Evolutionary conservation across 2,888 invertebrate species (phyloP).

Genomic region (Actias luna): DNA sequence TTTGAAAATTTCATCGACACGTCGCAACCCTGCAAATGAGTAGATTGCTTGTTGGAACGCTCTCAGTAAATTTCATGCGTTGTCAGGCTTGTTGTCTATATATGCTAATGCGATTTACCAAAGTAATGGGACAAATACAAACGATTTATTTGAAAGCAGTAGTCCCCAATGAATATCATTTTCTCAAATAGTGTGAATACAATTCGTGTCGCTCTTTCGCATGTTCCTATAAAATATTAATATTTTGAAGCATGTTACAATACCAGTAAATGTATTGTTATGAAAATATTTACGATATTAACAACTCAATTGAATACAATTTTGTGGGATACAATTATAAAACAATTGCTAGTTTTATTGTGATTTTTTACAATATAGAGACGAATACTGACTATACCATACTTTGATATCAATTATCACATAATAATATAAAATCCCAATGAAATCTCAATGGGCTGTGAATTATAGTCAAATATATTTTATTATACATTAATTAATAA

Average conservation of each 20-base stretch:
- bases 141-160: background rate
- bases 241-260: too few relatives aligned
- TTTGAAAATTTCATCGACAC: background rate
- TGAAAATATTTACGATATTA: background rate
- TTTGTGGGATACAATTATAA: too few relatives aligned
- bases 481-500: too few relatives aligned
- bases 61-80: constrained; percentile 49
- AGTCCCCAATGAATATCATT: background rate
- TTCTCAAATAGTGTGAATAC: background rate
- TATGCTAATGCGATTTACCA: constrained; percentile 39
- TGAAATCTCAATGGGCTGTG: too few relatives aligned
- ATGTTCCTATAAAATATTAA: background rate
- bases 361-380: too few relatives aligned
- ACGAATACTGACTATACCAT: too few relatives aligned
- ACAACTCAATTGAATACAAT: too few relatives aligned
- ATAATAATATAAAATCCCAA: background rate
- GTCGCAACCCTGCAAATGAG: background rate
- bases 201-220: background rate
- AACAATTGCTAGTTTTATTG: too few relatives aligned
- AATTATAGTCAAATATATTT: too few relatives aligned
- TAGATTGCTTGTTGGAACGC: constrained; percentile 18
- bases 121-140: background rate
- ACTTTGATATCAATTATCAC: too few relatives aligned
- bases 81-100: constrained; percentile 31
- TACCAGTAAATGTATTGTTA: background rate